Evolutionary conservation across 2,797 vertebrate genomes (phyloP).

Genomic region (Mormyrus proboscirostris): DNA sequence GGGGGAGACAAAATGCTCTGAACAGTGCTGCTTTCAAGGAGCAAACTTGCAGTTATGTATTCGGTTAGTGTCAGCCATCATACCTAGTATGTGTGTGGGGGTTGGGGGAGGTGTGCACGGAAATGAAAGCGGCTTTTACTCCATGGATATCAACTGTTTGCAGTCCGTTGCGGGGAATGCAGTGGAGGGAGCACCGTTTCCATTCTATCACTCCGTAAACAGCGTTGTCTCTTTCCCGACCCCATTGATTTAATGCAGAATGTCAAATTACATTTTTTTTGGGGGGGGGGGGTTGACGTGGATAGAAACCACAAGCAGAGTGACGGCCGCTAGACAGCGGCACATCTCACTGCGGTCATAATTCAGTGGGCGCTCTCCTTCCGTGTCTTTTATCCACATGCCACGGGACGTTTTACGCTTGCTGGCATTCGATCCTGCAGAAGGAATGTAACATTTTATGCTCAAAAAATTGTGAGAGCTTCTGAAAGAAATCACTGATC

Average conservation of each 20-base stretch:
- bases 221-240: neutral
- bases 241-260: neutral
- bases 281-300: neutral
- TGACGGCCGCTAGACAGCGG: neutral
- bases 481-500: neutral
- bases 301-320: neutral
- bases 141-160: neutral
- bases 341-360: neutral
- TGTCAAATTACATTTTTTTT: neutral
- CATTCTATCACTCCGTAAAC: neutral
- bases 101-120: neutral
- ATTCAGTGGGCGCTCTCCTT: neutral
- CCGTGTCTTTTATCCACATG: neutral
- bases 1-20: neutral
- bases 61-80: neutral
- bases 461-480: neutral
- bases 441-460: neutral
- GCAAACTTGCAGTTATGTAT: neutral
- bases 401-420: neutral
- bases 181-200: neutral
- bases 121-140: constrained; percentile 20
- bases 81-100: neutral
- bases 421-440: neutral
- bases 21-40: neutral
- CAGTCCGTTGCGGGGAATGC: neutral